phyloP scores from a whole-genome alignment of 2,888 invertebrate species.

The Watsonalla binaria region DNA sequence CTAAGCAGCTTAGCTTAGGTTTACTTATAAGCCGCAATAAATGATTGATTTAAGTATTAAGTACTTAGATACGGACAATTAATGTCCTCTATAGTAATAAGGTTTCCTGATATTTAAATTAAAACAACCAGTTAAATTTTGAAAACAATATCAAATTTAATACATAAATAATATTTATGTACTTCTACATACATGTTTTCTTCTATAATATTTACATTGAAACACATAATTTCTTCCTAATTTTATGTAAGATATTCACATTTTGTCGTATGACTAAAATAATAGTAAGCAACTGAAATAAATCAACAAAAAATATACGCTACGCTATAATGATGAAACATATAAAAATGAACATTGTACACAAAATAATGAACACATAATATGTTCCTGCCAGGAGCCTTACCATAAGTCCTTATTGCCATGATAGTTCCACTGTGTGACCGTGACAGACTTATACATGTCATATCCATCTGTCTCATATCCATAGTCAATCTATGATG shows the following conservation, averaged over 20 bases:
- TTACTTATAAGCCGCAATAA: no score
- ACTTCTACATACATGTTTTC: constrained; percentile 75
- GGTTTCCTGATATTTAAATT: constrained; percentile 28
- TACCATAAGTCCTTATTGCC: no score
- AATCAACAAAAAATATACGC: constrained; percentile 53
- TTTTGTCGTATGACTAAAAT: constrained; percentile 53
- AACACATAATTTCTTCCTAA: constrained; percentile 72
- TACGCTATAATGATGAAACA: constrained; percentile 58
- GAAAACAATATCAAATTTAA: constrained; percentile 80
- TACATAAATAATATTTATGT: constrained; percentile 79
- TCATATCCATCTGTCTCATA: no score
- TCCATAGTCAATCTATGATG: no score
- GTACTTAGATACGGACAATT: not conserved
- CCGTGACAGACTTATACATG: no score
- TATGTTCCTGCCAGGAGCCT: constrained; percentile 27
- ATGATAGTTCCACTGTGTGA: no score
- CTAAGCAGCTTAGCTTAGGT: no score
- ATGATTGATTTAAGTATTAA: no score
- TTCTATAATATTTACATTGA: constrained; percentile 74
- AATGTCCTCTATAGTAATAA: not conserved
- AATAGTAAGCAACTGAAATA: constrained; percentile 66
- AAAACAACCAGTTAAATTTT: constrained; percentile 69
- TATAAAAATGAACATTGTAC: constrained; percentile 59
- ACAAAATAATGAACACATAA: constrained; percentile 69
- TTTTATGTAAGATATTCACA: constrained; percentile 59